Evolutionary conservation across 2,113 vertebrate genomes (phyloP).

Genomic region (Toxotes jaculatrix): DNA sequence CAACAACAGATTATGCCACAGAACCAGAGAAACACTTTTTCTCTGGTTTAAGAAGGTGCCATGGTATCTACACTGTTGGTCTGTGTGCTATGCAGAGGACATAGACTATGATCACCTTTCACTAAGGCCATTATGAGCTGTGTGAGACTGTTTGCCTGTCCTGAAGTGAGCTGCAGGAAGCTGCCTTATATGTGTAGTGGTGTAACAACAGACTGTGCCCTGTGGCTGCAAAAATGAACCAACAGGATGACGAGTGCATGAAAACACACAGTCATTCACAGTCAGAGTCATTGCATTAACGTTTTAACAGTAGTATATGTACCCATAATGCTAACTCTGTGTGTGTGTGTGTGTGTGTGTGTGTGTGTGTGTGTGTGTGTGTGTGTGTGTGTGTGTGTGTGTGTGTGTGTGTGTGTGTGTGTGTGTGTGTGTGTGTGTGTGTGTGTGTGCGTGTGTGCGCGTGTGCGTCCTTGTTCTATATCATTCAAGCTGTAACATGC

Average conservation of each 20-base stretch:
- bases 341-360: neutral
- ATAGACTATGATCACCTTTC: neutral
- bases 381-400: neutral
- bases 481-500: conserved; percentile 64
- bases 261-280: neutral
- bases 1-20: neutral
- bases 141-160: neutral
- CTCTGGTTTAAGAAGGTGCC: neutral
- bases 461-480: neutral
- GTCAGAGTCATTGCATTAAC: too few relatives aligned
- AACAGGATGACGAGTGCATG: neutral
- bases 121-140: neutral
- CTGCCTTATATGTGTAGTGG: conserved; percentile 12
- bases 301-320: neutral
- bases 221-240: conserved; percentile 47
- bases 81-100: neutral
- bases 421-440: neutral
- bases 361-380: neutral
- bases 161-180: conserved; percentile 30
- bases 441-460: neutral
- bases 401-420: neutral
- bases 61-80: neutral
- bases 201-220: conserved; percentile 42
- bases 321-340: neutral
- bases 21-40: neutral